Base-by-base conservation (phyloP, 2,888 invertebrate species). In the Mechanitis messenoides region DNA sequence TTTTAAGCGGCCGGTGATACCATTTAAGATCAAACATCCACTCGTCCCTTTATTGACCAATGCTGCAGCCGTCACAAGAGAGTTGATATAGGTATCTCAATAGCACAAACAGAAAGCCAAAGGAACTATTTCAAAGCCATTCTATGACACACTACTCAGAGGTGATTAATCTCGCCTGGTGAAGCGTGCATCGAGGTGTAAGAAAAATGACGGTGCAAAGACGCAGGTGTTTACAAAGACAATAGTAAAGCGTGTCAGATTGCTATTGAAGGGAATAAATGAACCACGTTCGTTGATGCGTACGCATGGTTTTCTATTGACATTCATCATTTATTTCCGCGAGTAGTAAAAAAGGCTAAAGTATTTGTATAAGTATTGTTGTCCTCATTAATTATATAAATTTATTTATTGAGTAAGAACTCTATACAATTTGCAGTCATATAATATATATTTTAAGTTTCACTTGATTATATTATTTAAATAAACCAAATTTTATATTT, bases 211-310 rank as follows among this genome's bases (percentile, higher is more conserved):
- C 53, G 46, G 56, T 62, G 56, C 53, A 59, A 56, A 42, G 56
- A 45, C 9, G 56, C 46, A 54, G 53, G 57, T 62, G 62, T 62
- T 62, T 62, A 46, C 62, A 56, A 53, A 54, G 56, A 62, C 62
- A 62, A 62, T 62, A 35, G 56, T 56, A 56, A 45, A 53, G 46
- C 60, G 56, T 38, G 62, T 55, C 45, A 56, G 56, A 35, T 59
- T 59, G 20, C 62, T 53, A 59, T 62, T 62, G 62, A 62, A 50
- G 50, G 45, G 56, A 47, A 60, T 60, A 56, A 59, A 62, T 59
- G 62, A 53, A 45, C n/a, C 45, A 47, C 47, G 55, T 42, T 60
- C 47, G n/a, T 38, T 33, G 53, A 33, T 3, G 50, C 31, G 50
- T 31, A 50, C 5, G 31, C 7, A 4, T 42, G 53, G 38, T 56